phyloP scores from a whole-genome alignment of 2,888 invertebrate species.

The Habroteleia sp. region DNA sequence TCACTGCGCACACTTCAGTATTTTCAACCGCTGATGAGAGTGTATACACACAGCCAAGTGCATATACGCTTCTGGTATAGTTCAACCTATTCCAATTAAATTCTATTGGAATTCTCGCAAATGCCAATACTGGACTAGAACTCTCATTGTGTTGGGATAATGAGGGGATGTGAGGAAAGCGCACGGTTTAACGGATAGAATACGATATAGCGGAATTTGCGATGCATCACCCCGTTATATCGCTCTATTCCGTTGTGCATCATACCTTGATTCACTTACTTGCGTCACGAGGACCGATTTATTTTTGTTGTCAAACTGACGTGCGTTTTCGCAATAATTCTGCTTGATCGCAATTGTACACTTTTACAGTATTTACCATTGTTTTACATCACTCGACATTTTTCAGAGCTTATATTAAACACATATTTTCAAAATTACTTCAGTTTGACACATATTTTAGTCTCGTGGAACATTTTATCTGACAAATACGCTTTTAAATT shows the following conservation, averaged over 20 bases:
- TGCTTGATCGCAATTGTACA: constrained; percentile 24
- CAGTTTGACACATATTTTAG: too few relatives aligned
- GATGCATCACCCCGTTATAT: constrained; percentile 38
- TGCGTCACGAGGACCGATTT: constrained; percentile 22
- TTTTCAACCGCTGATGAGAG: constrained; percentile 19
- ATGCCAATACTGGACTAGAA: constrained; percentile 78
- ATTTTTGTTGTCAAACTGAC: constrained; percentile 26
- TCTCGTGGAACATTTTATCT: too few relatives aligned
- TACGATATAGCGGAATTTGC: constrained; percentile 59
- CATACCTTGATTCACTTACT: constrained; percentile 55
- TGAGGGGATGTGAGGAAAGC: constrained; percentile 74
- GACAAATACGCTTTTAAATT: too few relatives aligned
- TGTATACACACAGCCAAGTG: constrained; percentile 37
- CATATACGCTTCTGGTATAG: constrained; percentile 58
- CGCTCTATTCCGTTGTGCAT: constrained; percentile 21
- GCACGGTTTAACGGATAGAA: constrained; percentile 72
- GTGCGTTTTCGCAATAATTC: constrained; percentile 9
- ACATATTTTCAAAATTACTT: too few relatives aligned
- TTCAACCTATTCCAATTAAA: constrained; percentile 79
- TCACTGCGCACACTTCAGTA: constrained; percentile 28
- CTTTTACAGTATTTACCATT: too few relatives aligned
- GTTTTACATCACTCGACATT: too few relatives aligned
- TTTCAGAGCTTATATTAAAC: too few relatives aligned
- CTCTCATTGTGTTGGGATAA: constrained; percentile 78
- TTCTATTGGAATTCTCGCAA: constrained; percentile 79